phyloP scores from a whole-genome alignment of 2,797 vertebrate genomes.

The Lutjanus campechanus region DNA sequence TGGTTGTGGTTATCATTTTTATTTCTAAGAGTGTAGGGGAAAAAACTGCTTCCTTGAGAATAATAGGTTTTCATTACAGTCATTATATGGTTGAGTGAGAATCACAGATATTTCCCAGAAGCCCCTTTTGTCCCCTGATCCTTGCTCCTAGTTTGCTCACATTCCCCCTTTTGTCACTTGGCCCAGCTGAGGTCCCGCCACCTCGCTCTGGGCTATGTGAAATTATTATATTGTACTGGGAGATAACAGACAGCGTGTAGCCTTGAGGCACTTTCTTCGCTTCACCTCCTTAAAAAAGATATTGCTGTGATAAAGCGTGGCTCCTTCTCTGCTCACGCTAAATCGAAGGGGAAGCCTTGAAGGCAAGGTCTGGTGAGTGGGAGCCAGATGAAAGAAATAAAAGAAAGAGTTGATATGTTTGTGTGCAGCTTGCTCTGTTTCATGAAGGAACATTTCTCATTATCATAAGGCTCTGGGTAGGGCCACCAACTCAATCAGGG shows the following conservation, averaged over 20 bases:
- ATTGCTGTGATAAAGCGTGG: conserved; percentile 80
- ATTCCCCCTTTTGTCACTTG: conserved; percentile 68
- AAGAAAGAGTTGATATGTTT: conserved; percentile 72
- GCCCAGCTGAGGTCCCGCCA: conserved; percentile 75
- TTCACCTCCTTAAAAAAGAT: conserved; percentile 83
- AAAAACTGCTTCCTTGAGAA: conserved; percentile 35
- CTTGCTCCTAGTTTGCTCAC: conserved; percentile 72
- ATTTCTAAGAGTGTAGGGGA: background rate
- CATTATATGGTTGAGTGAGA: conserved; percentile 62
- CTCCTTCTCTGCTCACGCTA: conserved; percentile 66
- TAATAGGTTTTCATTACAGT: conserved; percentile 68
- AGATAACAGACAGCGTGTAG: conserved; percentile 83
- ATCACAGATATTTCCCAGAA: conserved; percentile 65
- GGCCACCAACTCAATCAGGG: conserved; percentile 46
- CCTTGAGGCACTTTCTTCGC: conserved; percentile 81
- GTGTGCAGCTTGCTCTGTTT: conserved; percentile 60
- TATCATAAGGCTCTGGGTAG: conserved; percentile 50
- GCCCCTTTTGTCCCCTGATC: conserved; percentile 62
- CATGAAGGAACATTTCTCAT: conserved; percentile 62
- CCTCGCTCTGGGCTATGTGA: conserved; percentile 77
- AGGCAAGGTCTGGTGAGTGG: conserved; percentile 77
- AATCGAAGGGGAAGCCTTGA: conserved; percentile 79
- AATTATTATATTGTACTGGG: conserved; percentile 82
- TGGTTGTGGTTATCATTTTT: no score
- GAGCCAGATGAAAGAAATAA: conserved; percentile 76